Evolutionary conservation across 2,888 invertebrate species (phyloP).

Genomic region (Conomelus anceps): DNA sequence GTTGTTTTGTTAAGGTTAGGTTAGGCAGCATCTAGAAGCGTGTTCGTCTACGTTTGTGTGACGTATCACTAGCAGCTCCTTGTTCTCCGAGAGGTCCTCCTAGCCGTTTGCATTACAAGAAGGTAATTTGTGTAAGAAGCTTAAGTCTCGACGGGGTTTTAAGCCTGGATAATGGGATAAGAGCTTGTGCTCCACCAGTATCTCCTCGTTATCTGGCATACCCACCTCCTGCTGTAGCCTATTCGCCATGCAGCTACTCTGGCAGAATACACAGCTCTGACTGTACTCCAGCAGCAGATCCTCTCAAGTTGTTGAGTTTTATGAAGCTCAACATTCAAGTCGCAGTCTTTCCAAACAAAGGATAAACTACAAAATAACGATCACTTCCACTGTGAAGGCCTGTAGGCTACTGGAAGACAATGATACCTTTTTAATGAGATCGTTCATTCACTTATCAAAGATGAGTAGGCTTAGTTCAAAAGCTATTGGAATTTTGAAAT

Average conservation of each 20-base stretch:
- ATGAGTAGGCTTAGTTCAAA: too few species aligned
- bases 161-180: constrained; percentile 4
- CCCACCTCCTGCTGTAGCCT: neutral
- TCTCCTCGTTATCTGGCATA: neutral
- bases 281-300: too few species aligned
- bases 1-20: neutral
- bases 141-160: neutral
- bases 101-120: neutral
- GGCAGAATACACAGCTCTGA: too few species aligned
- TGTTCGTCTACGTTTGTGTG: neutral
- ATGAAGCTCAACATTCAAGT: neutral
- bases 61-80: neutral
- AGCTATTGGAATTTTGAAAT: neutral
- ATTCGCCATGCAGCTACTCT: neutral
- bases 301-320: neutral
- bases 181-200: neutral
- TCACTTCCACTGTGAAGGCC: neutral
- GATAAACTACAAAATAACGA: neutral
- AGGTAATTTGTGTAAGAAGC: constrained; percentile 7
- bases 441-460: neutral
- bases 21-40: neutral
- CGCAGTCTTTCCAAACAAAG: neutral
- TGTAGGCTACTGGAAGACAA: neutral
- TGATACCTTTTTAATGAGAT: neutral
- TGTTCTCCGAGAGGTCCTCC: neutral